A percentile compares a stretch with the other conserved stretches of the same genome.
These are phyloP conservation scores for Augochlorella aurata DNA, from an alignment of 2,888 invertebrate genomes.

Conservation along the genomic window DNA sequence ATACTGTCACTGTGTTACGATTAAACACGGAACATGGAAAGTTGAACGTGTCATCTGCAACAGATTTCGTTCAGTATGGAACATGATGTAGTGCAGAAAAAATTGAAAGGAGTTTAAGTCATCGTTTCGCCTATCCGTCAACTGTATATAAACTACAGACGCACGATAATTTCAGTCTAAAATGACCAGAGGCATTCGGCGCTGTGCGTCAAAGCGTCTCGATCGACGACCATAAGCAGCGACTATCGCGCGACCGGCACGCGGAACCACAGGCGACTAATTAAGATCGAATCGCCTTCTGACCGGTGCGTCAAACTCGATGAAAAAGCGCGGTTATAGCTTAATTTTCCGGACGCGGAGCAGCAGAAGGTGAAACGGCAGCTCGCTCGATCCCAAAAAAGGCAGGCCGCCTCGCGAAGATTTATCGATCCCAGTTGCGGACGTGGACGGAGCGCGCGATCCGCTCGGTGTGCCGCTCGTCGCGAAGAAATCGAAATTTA, in stretches of 20 bases:
- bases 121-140: neutral
- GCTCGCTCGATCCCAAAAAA: constrained; percentile 3
- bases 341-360: constrained; percentile 4
- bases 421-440: constrained; percentile 46
- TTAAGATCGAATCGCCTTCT: neutral
- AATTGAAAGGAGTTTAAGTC: neutral
- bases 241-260: no score
- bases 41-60: neutral
- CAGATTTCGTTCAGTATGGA: neutral
- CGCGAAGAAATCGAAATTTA: constrained; percentile 57
- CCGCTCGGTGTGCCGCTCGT: constrained; percentile 16
- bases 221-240: no score
- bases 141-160: neutral
- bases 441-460: constrained; percentile 41
- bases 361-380: constrained; percentile 5
- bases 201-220: no score
- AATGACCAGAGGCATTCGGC: no score
- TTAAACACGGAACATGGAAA: neutral
- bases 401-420: constrained; percentile 16
- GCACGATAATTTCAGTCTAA: no score
- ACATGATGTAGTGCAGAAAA: no score
- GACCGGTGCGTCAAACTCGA: neutral
- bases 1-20: neutral
- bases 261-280: neutral
- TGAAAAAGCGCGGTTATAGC: neutral